A percentile compares a stretch with the other conserved stretches of the same genome.
Conservation (phyloP, 2,113 vertebrate genomes). For the Dendropsophus ebraccatus region DNA sequence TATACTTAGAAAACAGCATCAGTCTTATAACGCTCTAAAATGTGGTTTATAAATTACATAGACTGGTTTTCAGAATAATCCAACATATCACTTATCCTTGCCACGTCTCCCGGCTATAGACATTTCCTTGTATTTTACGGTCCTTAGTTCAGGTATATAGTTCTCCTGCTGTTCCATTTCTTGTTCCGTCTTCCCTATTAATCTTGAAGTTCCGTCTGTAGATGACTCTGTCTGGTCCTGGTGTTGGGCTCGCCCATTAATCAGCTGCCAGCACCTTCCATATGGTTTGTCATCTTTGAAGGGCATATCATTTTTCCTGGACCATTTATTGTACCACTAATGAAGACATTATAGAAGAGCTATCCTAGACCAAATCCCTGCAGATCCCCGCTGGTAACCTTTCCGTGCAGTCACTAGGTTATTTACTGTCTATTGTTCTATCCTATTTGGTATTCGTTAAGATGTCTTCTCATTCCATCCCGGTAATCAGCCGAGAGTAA, state of each 20-base stretch:
- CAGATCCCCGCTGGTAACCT: background rate
- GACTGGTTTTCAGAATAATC: background rate
- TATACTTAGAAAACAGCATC: too few species aligned
- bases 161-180: background rate
- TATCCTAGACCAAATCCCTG: background rate
- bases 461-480: slow-evolving; percentile 6
- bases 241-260: background rate
- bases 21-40: background rate
- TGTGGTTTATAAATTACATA: background rate
- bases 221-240: background rate
- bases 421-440: slow-evolving; percentile 10
- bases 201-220: background rate
- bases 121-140: background rate
- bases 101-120: background rate
- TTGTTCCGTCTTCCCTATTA: slow-evolving; percentile 9
- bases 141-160: background rate
- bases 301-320: background rate
- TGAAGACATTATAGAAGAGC: background rate
- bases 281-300: slow-evolving; percentile 25
- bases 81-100: too few species aligned
- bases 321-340: slow-evolving; percentile 21
- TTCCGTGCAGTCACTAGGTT: background rate
- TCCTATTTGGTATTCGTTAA: background rate
- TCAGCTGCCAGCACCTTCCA: background rate
- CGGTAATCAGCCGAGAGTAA: background rate